Conservation (phyloP, 2,888 invertebrate genomes). For the Anodontia alba region DNA sequence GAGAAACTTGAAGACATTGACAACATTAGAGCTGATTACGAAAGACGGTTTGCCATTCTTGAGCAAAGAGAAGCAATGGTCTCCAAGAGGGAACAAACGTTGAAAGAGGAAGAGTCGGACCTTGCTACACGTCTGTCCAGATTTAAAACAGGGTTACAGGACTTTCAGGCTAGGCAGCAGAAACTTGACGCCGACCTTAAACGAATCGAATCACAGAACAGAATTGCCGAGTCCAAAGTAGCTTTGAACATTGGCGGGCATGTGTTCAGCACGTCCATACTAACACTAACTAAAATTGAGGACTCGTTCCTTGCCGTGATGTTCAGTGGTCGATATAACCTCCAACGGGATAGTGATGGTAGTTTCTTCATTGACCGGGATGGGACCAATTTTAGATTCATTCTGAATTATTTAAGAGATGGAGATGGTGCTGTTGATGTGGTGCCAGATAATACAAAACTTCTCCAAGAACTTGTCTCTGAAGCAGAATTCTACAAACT, state of each 20-base stretch:
- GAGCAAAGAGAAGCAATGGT: conserved; percentile 34
- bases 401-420: conserved; percentile 73
- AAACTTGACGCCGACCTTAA: conserved; percentile 60
- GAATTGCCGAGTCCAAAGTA: conserved; percentile 64
- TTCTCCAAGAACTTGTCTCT: conserved; percentile 61
- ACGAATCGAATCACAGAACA: conserved; percentile 58
- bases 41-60: conserved; percentile 39
- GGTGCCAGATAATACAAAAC: conserved; percentile 52
- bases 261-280: conserved; percentile 65
- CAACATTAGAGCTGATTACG: conserved; percentile 35
- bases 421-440: conserved; percentile 60
- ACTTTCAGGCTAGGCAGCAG: conserved; percentile 53
- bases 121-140: conserved; percentile 29
- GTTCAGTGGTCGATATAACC: conserved; percentile 69
- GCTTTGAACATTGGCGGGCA: conserved; percentile 71
- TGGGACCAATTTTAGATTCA: conserved; percentile 70
- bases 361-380: conserved; percentile 74
- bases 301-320: conserved; percentile 68
- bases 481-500: conserved; percentile 71
- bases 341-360: conserved; percentile 66
- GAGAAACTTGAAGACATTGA: conserved; percentile 43
- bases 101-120: conserved; percentile 33
- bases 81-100: conserved; percentile 28
- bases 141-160: conserved; percentile 49
- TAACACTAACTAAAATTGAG: conserved; percentile 60